Percentiles rank a stretch among this genome's conserved stretches.
phyloP scores from a whole-genome alignment of 2,888 invertebrate genomes.

The Xiphydria camelus region DNA sequence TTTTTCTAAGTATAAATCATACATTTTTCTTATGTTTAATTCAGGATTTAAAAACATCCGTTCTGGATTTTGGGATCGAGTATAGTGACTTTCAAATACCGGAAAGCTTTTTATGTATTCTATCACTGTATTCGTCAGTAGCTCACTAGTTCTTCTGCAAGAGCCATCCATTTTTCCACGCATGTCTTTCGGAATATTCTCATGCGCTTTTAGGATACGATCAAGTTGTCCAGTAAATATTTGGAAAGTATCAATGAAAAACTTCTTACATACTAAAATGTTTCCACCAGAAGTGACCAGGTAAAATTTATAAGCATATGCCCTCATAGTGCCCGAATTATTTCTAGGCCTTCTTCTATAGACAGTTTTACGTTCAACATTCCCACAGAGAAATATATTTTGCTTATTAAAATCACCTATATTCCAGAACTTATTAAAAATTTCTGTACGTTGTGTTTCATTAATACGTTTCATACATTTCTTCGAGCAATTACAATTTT shows the following conservation, averaged over 20 bases:
- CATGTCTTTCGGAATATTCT: constrained; percentile 26
- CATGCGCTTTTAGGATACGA: constrained; percentile 24
- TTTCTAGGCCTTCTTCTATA: constrained; percentile 17
- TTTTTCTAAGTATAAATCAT: constrained; percentile 23
- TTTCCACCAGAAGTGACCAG: constrained; percentile 13
- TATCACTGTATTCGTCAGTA: constrained; percentile 21
- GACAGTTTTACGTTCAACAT: constrained; percentile 16
- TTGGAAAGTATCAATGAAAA: constrained; percentile 26
- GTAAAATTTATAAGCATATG: constrained; percentile 16
- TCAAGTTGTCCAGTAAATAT: constrained; percentile 26
- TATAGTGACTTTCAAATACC: constrained; percentile 29
- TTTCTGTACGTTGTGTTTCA: constrained; percentile 12
- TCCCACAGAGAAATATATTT: too few species aligned
- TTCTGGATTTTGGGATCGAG: constrained; percentile 29
- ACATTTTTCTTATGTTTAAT: too few species aligned
- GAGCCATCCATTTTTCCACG: constrained; percentile 26
- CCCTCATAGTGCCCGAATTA: constrained; percentile 10
- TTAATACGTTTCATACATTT: constrained; percentile 15
- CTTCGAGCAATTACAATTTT: constrained; percentile 15
- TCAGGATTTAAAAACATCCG: constrained; percentile 29
- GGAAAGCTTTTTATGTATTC: constrained; percentile 31
- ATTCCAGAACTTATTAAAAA: constrained; percentile 20
- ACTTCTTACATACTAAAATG: constrained; percentile 24
- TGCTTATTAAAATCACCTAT: too few species aligned
- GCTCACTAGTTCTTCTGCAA: constrained; percentile 23